These are phyloP conservation scores for Macrostomum cliftonense DNA, from an alignment of 2,888 invertebrate genomes.

Conservation along the genomic window DNA sequence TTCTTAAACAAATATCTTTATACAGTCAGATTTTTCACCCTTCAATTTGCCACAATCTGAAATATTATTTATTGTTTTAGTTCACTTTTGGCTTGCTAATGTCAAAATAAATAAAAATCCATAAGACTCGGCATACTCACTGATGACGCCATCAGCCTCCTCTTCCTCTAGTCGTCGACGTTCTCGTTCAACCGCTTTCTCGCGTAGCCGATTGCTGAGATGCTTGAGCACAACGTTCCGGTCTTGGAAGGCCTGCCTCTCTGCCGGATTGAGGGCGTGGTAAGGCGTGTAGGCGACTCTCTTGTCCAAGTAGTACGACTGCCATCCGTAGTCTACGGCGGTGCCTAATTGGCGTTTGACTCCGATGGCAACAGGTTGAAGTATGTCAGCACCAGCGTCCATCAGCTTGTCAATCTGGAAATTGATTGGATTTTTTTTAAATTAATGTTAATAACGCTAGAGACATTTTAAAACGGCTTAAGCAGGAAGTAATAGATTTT, in stretches of 20 bases:
- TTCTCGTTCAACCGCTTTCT: slow-evolving; percentile 29
- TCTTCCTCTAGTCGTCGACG: slow-evolving; percentile 23
- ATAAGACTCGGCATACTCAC: no score
- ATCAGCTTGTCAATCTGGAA: slow-evolving; percentile 35
- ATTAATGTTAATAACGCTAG: neutral
- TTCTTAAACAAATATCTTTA: no score
- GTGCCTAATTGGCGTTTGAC: slow-evolving; percentile 30
- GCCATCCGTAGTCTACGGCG: slow-evolving; percentile 33
- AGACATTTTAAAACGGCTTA: no score
- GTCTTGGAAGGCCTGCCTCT: slow-evolving; percentile 34
- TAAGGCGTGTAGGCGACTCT: slow-evolving; percentile 36
- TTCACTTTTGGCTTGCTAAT: no score
- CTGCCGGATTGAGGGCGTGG: slow-evolving; percentile 33
- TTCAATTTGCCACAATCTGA: no score
- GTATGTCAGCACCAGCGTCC: slow-evolving; percentile 27
- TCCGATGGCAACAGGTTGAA: slow-evolving; percentile 30
- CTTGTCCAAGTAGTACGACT: slow-evolving; percentile 34
- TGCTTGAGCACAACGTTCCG: slow-evolving; percentile 13
- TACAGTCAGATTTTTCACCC: no score
- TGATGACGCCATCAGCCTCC: slow-evolving; percentile 20
- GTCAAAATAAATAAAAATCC: no score
- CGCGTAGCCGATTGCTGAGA: slow-evolving; percentile 14
- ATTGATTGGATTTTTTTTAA: no score
- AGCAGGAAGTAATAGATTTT: no score
- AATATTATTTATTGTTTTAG: no score